Evolutionary conservation across 1,140 invertebrate species (phyloP).

Genomic region (Micrasema minimum): DNA sequence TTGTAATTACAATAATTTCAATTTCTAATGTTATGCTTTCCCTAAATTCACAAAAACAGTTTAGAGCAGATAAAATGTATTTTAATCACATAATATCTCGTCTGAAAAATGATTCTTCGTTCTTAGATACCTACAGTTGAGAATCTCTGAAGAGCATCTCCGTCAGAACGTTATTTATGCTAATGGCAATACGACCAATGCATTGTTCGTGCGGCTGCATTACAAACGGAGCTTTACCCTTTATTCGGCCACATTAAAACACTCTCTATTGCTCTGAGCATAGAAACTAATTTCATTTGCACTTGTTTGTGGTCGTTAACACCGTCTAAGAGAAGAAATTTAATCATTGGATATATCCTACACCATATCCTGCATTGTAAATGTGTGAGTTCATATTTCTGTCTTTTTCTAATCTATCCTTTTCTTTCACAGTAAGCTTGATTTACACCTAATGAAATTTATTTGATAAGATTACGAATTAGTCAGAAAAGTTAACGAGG

Average conservation of each 20-base stretch:
- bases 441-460: too few relatives aligned
- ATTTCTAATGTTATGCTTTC: too few relatives aligned
- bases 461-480: too few relatives aligned
- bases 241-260: constrained; percentile 26
- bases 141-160: constrained; percentile 32
- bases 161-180: constrained; percentile 50
- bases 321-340: constrained; percentile 22
- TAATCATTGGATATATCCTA: constrained; percentile 42
- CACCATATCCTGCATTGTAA: constrained; percentile 3
- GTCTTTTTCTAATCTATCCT: constrained; percentile 14
- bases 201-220: constrained; percentile 45
- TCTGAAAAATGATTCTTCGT: too few relatives aligned
- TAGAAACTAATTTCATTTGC: constrained; percentile 25
- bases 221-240: constrained; percentile 29
- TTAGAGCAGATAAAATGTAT: too few relatives aligned
- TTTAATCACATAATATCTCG: too few relatives aligned
- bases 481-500: too few relatives aligned
- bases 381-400: too few relatives aligned
- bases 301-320: not conserved
- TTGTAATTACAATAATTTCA: too few relatives aligned
- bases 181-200: constrained; percentile 50
- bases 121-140: too few relatives aligned
- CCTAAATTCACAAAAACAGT: too few relatives aligned
- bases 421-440: too few relatives aligned
- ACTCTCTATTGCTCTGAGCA: constrained; percentile 6